Conservation (phyloP, 2,113 vertebrate genomes). For the Anseranas semipalmata region DNA sequence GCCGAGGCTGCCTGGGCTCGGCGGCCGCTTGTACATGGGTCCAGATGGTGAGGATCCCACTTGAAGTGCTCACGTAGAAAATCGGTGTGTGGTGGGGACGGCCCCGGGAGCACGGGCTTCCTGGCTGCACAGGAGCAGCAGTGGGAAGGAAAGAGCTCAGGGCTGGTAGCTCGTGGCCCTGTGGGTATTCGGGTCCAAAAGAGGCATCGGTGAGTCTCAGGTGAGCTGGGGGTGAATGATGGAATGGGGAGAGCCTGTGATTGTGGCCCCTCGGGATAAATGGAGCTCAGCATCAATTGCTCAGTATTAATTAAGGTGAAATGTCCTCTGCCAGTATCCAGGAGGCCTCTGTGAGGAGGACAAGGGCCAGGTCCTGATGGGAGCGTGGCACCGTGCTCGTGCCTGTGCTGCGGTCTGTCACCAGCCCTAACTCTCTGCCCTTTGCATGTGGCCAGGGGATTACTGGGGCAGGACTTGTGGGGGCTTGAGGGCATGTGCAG, state of each 20-base stretch:
- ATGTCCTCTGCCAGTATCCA: not conserved
- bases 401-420: not conserved
- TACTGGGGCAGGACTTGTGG: too few relatives aligned
- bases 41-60: not conserved
- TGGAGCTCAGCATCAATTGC: not conserved
- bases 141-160: not conserved
- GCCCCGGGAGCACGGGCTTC: not conserved
- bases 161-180: rapidly evolving
- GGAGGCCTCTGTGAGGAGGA: not conserved
- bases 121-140: not conserved
- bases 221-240: not conserved
- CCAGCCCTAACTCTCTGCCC: not conserved
- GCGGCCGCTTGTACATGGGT: rapidly evolving
- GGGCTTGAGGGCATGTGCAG: not conserved
- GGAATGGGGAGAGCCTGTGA: rapidly evolving
- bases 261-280: rapidly evolving
- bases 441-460: not conserved
- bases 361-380: too few relatives aligned
- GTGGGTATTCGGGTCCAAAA: not conserved
- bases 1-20: not conserved
- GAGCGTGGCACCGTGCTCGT: not conserved
- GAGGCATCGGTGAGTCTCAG: rapidly evolving
- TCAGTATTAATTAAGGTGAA: not conserved
- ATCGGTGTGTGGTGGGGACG: rapidly evolving
- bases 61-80: not conserved